phyloP scores from a whole-genome alignment of 2,113 vertebrate genomes.

The Triplophysa dalaica region DNA sequence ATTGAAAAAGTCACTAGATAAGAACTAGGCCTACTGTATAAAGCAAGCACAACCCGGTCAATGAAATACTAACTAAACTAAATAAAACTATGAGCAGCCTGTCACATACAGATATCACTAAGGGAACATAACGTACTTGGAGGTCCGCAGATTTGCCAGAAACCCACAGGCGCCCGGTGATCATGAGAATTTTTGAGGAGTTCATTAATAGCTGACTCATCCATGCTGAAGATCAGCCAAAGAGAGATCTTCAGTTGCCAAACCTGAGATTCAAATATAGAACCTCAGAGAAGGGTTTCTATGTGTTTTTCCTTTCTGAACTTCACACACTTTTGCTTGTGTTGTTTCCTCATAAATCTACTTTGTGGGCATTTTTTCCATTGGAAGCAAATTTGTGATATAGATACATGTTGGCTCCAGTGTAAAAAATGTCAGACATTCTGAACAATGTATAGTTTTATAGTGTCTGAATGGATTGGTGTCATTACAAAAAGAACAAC shows the following conservation, averaged over 20 bases:
- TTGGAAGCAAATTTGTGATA: neutral
- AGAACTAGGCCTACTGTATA: neutral
- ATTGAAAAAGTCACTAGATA: too few relatives aligned
- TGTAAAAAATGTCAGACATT: neutral
- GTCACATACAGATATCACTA: constrained; percentile 12
- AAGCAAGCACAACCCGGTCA: neutral
- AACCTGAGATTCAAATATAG: constrained; percentile 12
- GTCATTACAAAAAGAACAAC: neutral
- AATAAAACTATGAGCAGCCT: constrained; percentile 22
- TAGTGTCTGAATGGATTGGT: neutral
- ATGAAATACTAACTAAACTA: neutral
- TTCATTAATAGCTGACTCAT: constrained; percentile 12
- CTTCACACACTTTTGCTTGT: neutral
- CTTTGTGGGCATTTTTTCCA: neutral
- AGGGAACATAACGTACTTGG: constrained; percentile 20
- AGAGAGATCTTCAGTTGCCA: constrained; percentile 13
- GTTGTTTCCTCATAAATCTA: neutral
- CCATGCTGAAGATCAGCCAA: constrained; percentile 13
- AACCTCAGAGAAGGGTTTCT: neutral
- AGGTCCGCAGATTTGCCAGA: constrained; percentile 8
- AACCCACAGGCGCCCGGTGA: constrained; percentile 1
- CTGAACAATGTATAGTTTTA: neutral
- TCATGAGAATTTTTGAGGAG: constrained; percentile 8
- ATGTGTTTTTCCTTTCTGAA: neutral
- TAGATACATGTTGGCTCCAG: neutral